Conservation (phyloP, 2,888 invertebrate species). For the Trichogramma dendrolimi region DNA sequence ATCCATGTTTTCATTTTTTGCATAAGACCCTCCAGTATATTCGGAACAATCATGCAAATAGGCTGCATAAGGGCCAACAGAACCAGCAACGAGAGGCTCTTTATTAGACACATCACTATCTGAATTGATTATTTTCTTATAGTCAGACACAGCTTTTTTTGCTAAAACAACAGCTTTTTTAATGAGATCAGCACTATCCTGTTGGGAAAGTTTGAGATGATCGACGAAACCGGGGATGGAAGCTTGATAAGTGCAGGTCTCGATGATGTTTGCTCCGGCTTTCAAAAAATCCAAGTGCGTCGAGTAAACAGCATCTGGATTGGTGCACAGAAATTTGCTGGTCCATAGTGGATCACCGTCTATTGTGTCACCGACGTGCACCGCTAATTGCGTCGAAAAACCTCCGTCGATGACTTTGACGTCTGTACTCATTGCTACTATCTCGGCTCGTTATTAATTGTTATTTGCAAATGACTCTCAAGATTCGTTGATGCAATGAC, state of each 20-base stretch:
- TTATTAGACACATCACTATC: constrained; percentile 32
- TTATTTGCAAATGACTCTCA: no score
- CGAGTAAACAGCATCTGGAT: constrained; percentile 73
- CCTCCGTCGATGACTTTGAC: constrained; percentile 65
- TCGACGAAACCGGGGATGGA: constrained; percentile 61
- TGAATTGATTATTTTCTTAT: constrained; percentile 35
- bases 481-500: no score
- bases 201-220: constrained; percentile 65
- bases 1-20: constrained; percentile 61
- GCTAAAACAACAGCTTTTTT: constrained; percentile 71
- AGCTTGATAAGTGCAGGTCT: constrained; percentile 51
- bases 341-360: constrained; percentile 89
- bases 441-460: no score
- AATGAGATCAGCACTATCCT: constrained; percentile 69
- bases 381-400: constrained; percentile 76
- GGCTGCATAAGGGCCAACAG: constrained; percentile 91
- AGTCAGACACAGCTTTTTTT: constrained; percentile 62
- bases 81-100: constrained; percentile 73
- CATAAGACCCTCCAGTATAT: constrained; percentile 86
- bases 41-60: constrained; percentile 87
- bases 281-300: constrained; percentile 79
- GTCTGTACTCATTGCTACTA: not conserved
- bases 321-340: constrained; percentile 72
- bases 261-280: constrained; percentile 81
- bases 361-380: constrained; percentile 69